Conservation (phyloP, 2,888 invertebrate genomes). For the Drosophila subsilvestris region DNA sequence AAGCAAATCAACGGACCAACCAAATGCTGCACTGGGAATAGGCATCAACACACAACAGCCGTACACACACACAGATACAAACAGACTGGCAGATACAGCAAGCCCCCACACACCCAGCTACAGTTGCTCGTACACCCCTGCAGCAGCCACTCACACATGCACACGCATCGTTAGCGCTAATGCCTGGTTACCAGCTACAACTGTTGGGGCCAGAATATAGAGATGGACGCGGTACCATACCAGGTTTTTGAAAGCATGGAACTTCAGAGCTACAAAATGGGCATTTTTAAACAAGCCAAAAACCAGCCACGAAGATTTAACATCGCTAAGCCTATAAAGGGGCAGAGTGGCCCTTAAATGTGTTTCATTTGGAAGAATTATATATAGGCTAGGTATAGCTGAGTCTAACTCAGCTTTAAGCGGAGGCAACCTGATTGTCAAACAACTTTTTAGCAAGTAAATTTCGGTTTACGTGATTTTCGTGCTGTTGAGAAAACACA, state of each 20-base stretch:
- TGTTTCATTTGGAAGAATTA: no score
- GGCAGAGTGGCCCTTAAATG: not conserved
- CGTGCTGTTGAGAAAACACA: not conserved
- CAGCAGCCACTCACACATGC: slow-evolving; percentile 26
- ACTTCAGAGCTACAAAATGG: not conserved
- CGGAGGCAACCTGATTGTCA: not conserved
- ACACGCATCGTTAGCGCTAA: slow-evolving; percentile 68
- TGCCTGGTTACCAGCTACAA: slow-evolving; percentile 49
- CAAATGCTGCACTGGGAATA: slow-evolving; percentile 70
- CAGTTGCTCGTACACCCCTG: slow-evolving; percentile 16
- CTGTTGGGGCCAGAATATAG: slow-evolving; percentile 19
- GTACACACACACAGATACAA: slow-evolving; percentile 11
- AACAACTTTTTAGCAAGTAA: not conserved
- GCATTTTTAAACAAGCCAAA: not conserved
- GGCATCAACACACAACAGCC: slow-evolving; percentile 35
- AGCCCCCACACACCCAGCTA: not conserved
- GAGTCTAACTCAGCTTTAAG: not conserved
- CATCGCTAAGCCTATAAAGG: not conserved
- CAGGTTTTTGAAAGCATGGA: not conserved
- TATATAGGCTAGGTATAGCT: no score
- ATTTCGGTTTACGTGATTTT: not conserved
- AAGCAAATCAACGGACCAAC: slow-evolving; percentile 70
- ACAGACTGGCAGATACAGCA: slow-evolving; percentile 1
- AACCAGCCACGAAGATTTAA: not conserved
- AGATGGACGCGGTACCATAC: not conserved